Conservation (phyloP, 2,113 vertebrate genomes). For the Tragelaphus scriptus region DNA sequence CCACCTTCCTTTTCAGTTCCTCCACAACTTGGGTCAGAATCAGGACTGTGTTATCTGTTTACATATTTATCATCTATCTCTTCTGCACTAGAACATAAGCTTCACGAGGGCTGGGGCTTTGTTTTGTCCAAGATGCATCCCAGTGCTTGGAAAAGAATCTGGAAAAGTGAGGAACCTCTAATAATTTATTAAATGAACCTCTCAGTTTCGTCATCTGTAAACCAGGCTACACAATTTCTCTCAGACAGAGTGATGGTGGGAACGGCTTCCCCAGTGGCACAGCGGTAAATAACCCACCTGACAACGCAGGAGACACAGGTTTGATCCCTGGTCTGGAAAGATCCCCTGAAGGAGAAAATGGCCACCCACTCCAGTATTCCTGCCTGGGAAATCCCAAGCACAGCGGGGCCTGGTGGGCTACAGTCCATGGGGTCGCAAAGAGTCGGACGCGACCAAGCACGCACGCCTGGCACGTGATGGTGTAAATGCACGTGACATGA, state of each 20-base stretch:
- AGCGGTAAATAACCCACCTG: background rate
- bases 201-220: background rate
- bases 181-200: rapidly evolving
- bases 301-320: background rate
- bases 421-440: background rate
- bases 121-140: rapidly evolving
- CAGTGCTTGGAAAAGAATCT: background rate
- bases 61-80: background rate
- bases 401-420: background rate
- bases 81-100: too few relatives aligned
- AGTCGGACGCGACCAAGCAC: background rate
- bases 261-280: background rate
- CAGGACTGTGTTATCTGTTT: background rate
- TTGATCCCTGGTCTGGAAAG: background rate
- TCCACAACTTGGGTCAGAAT: rapidly evolving
- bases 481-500: background rate
- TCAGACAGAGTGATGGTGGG: background rate
- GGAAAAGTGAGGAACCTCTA: rapidly evolving
- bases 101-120: background rate
- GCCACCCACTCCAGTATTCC: background rate
- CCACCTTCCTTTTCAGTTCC: too few relatives aligned
- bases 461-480: background rate
- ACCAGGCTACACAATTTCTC: rapidly evolving
- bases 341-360: background rate
- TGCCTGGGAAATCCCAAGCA: background rate